Conservation (phyloP, 2,888 invertebrate genomes). For the Trissolcus japonicus region DNA sequence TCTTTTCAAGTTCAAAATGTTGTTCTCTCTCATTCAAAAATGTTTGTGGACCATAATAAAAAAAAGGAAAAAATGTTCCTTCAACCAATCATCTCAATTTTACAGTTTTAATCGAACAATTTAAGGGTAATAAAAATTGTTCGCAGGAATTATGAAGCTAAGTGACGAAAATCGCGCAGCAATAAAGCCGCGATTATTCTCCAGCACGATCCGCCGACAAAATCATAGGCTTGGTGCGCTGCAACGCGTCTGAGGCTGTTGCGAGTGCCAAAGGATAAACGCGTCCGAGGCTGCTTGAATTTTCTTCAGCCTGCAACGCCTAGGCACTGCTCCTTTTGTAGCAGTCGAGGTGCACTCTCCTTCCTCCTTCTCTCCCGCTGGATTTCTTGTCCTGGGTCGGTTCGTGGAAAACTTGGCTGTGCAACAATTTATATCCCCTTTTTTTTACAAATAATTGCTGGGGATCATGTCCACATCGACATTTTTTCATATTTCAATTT, state of each 20-base stretch:
- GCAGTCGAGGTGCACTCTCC: conserved; percentile 18
- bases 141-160: not conserved
- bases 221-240: conserved; percentile 44
- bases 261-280: conserved; percentile 55
- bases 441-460: conserved; percentile 34
- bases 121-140: not conserved
- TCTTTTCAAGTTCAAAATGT: too few species aligned
- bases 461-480: too few species aligned
- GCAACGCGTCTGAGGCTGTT: conserved; percentile 43
- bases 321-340: conserved; percentile 43
- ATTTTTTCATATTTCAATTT: conserved; percentile 18
- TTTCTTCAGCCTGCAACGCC: conserved; percentile 45
- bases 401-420: conserved; percentile 15
- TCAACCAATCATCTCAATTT: not conserved
- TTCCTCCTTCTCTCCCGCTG: not conserved
- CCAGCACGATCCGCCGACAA: conserved; percentile 39
- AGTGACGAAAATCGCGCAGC: conserved; percentile 38
- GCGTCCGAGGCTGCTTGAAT: conserved; percentile 53
- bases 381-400: conserved; percentile 22
- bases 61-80: too few species aligned
- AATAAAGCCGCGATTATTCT: conserved; percentile 39
- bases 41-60: too few species aligned
- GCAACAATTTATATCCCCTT: conserved; percentile 20
- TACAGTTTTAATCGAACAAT: conserved; percentile 16
- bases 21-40: too few species aligned